Evolutionary conservation across 2,797 vertebrate species (phyloP).

Genomic region (Alcedo quadribrachys): DNA sequence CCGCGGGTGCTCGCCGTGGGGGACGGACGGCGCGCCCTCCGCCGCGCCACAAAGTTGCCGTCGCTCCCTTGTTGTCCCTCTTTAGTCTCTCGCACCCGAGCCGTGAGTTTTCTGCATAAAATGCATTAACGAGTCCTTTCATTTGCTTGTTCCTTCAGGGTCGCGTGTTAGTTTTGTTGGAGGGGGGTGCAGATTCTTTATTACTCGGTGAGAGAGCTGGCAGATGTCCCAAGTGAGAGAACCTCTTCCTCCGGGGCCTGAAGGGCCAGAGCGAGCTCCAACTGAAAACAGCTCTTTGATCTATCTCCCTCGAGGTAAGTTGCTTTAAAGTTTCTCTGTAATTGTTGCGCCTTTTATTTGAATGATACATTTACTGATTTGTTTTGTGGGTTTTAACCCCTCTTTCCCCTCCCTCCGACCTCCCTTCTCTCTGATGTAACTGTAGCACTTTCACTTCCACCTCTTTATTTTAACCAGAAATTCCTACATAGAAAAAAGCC

Average conservation of each 20-base stretch:
- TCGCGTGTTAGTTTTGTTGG: constrained; percentile 53
- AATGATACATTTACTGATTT: background rate
- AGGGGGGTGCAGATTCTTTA: constrained; percentile 36
- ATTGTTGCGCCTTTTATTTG: background rate
- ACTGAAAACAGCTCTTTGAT: constrained; percentile 72
- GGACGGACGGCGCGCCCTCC: constrained; percentile 18
- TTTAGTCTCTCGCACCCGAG: background rate
- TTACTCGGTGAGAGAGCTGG: constrained; percentile 73
- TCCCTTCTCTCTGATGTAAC: background rate
- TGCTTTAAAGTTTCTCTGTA: constrained; percentile 50
- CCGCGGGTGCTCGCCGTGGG: background rate
- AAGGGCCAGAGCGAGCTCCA: constrained; percentile 80
- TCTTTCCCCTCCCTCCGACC: background rate
- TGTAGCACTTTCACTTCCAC: background rate
- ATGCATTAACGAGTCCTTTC: constrained; percentile 28
- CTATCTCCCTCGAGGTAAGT: constrained; percentile 75
- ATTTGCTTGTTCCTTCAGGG: constrained; percentile 62
- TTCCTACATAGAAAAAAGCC: background rate
- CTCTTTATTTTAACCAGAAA: background rate
- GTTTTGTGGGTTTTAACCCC: background rate
- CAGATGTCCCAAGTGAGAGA: constrained; percentile 93
- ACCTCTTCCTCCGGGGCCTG: constrained; percentile 85
- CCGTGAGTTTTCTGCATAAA: constrained; percentile 9
- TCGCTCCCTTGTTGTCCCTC: background rate
- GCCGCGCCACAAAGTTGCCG: constrained; percentile 14